These are phyloP conservation scores for Dendrolimus punctatus DNA, from an alignment of 1,140 invertebrate species.

Conservation along the genomic window DNA sequence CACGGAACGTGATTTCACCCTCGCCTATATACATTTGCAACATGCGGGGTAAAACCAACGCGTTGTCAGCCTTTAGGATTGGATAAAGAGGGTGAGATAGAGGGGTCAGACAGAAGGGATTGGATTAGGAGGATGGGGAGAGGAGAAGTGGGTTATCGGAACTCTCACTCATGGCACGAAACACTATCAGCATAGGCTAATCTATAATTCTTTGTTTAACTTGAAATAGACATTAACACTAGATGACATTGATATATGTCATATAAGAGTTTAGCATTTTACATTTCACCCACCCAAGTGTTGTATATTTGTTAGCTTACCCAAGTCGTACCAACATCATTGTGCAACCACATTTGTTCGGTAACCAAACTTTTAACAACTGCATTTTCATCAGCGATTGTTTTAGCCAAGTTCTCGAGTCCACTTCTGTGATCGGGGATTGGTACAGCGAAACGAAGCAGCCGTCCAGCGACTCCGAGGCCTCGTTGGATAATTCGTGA, in stretches of 20 bases:
- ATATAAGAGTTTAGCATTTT: not conserved
- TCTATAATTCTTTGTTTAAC: no score
- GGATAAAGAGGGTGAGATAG: no score
- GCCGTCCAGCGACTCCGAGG: conserved; percentile 35
- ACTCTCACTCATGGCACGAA: no score
- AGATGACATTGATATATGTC: not conserved
- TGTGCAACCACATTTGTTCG: conserved; percentile 58
- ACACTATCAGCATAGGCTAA: no score
- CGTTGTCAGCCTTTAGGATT: no score
- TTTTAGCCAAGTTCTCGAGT: conserved; percentile 37
- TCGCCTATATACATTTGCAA: no score
- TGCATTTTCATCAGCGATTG: conserved; percentile 41
- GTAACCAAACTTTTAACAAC: conserved; percentile 53
- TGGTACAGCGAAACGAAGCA: conserved; percentile 44
- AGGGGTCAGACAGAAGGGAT: no score
- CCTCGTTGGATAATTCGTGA: conserved; percentile 51
- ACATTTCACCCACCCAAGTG: not conserved
- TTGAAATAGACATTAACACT: no score
- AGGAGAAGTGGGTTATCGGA: no score
- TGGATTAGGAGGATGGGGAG: no score
- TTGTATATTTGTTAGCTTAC: conserved; percentile 17
- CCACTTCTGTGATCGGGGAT: conserved; percentile 43
- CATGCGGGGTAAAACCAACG: no score
- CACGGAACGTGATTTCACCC: no score
- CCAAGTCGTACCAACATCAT: conserved; percentile 47